Conservation (phyloP, 2,888 invertebrate species). For the Willowsia nigromaculata region DNA sequence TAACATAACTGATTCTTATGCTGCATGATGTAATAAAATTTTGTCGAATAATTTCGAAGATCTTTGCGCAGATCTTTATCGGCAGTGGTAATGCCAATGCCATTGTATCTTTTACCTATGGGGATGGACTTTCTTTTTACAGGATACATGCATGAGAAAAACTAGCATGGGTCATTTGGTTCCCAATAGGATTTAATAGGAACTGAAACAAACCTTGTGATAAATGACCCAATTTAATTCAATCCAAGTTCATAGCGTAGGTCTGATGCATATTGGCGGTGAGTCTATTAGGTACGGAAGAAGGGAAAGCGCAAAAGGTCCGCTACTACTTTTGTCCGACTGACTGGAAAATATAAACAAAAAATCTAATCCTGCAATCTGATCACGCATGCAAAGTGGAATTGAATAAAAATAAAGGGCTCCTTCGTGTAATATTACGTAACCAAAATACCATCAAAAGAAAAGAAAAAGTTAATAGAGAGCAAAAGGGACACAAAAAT, state of each 20-base stretch:
- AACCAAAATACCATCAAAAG: not conserved
- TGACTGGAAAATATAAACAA: conserved; percentile 12
- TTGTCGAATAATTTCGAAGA: not conserved
- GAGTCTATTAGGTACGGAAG: not conserved
- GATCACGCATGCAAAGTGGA: conserved; percentile 64
- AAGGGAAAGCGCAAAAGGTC: not conserved
- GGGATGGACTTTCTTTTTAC: too few relatives aligned
- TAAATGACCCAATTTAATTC: conserved; percentile 56
- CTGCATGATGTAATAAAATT: not conserved
- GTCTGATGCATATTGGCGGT: not conserved
- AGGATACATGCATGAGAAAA: not conserved
- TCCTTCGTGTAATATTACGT: not conserved
- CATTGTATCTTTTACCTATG: too few relatives aligned
- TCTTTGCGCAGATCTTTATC: not conserved
- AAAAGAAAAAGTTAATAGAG: conserved; percentile 28
- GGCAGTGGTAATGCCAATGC: not conserved
- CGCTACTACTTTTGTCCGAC: not conserved
- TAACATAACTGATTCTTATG: not conserved
- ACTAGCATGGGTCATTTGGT: conserved; percentile 51
- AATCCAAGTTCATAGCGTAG: not conserved
- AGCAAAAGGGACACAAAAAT: not conserved
- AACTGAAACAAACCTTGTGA: not conserved
- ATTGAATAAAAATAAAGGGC: conserved; percentile 13
- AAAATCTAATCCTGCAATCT: conserved; percentile 70
- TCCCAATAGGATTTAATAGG: conserved; percentile 33